phyloP scores from a whole-genome alignment of 1,140 invertebrate species.

The Agraylea sexmaculata region DNA sequence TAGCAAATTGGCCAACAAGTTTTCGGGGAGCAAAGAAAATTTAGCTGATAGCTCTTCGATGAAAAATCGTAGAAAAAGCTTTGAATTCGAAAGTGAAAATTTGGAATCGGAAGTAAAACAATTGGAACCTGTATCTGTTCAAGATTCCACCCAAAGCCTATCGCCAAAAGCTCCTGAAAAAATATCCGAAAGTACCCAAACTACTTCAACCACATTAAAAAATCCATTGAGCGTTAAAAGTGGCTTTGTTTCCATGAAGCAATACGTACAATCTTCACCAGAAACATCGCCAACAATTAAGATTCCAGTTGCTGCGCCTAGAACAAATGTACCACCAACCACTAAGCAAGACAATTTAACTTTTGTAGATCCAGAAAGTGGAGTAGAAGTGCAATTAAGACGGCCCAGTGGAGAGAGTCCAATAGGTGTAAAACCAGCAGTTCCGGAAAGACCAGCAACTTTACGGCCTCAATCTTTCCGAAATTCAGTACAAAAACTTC shows the following conservation, averaged over 20 bases:
- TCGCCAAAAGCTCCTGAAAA: too few species aligned
- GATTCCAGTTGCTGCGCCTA: slow-evolving; percentile 11
- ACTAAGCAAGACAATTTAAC: slow-evolving; percentile 6
- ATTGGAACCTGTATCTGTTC: slow-evolving; percentile 3
- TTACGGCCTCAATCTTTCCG: slow-evolving; percentile 48
- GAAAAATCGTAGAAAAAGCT: slow-evolving; percentile 30
- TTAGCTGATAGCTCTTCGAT: slow-evolving; percentile 23
- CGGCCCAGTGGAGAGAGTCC: slow-evolving; percentile 20
- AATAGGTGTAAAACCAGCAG: slow-evolving; percentile 61
- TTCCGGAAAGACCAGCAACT: slow-evolving; percentile 58
- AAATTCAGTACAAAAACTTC: slow-evolving; percentile 24
- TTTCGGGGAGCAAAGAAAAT: slow-evolving; percentile 31
- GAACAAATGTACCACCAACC: slow-evolving; percentile 8
- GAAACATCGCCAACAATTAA: slow-evolving; percentile 1
- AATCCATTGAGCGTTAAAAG: slow-evolving; percentile 13
- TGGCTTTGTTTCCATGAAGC: slow-evolving; percentile 10
- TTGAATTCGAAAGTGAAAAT: slow-evolving; percentile 35
- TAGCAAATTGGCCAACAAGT: slow-evolving; percentile 23
- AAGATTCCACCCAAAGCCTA: too few species aligned
- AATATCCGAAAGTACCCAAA: slow-evolving; percentile 19
- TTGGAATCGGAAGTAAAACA: slow-evolving; percentile 8
- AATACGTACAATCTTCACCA: slow-evolving; percentile 6
- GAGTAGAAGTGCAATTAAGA: slow-evolving; percentile 28
- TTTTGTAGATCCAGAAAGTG: slow-evolving; percentile 9
- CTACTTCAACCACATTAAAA: slow-evolving; percentile 4